phyloP scores from a whole-genome alignment of 2,888 invertebrate genomes.

The Atherix ibis region DNA sequence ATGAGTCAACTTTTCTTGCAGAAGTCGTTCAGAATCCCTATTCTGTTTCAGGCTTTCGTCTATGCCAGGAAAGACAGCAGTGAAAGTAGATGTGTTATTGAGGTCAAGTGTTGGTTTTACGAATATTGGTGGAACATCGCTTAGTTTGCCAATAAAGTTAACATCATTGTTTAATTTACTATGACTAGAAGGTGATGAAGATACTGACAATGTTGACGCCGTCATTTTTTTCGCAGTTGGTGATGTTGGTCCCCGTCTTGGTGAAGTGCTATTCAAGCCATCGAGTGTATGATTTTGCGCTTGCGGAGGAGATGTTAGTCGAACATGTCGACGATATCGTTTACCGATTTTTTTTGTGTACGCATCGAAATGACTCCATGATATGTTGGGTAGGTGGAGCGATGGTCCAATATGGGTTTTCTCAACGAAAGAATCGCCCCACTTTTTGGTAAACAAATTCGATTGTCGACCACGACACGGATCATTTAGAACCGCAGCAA shows the following conservation, averaged over 20 bases:
- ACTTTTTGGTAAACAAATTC: constrained; percentile 91
- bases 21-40: constrained; percentile 41
- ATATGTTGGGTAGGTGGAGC: constrained; percentile 68
- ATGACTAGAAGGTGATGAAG: constrained; percentile 9
- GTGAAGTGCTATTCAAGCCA: neutral
- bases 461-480: constrained; percentile 80
- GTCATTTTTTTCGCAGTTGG: neutral
- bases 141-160: constrained; percentile 34
- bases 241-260: constrained; percentile 9
- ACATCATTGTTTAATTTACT: neutral
- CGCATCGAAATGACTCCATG: constrained; percentile 66
- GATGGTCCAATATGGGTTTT: constrained; percentile 60
- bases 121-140: constrained; percentile 72
- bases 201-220: constrained; percentile 4
- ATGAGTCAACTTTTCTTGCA: constrained; percentile 85
- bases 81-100: constrained; percentile 65
- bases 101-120: constrained; percentile 63
- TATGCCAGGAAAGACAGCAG: constrained; percentile 64
- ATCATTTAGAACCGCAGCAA: constrained; percentile 91
- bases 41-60: constrained; percentile 27
- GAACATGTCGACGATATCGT: constrained; percentile 45
- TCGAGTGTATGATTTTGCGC: constrained; percentile 1
- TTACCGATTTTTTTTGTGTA: constrained; percentile 68
- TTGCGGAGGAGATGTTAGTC: constrained; percentile 29
- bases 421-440: constrained; percentile 92